phyloP scores from a whole-genome alignment of 2,888 invertebrate genomes.

The Oscheius sp. region DNA sequence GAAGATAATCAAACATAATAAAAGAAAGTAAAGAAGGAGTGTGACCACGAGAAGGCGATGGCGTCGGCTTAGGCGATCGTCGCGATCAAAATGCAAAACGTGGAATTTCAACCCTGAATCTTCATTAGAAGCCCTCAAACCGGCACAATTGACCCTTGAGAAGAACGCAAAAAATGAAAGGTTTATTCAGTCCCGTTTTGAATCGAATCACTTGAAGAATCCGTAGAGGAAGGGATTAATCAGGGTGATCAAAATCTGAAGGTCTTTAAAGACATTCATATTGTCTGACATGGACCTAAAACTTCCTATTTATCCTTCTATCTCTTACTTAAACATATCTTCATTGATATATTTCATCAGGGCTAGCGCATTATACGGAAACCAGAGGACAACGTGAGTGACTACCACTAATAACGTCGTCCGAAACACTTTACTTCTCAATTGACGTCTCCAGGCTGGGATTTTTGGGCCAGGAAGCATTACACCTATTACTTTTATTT shows the following conservation, averaged over 20 bases:
- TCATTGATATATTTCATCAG: constrained; percentile 60
- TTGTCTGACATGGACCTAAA: constrained; percentile 53
- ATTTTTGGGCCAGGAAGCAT: not conserved
- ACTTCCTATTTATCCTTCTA: constrained; percentile 1
- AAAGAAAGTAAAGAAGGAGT: not conserved
- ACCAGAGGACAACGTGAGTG: constrained; percentile 67
- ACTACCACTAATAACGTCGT: constrained; percentile 68
- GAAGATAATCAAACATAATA: not conserved
- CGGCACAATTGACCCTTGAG: not conserved
- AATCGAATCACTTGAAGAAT: constrained; percentile 35
- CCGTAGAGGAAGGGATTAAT: constrained; percentile 70
- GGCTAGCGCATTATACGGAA: constrained; percentile 66
- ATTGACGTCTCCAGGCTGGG: constrained; percentile 62
- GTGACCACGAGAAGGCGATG: not conserved
- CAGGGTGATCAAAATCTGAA: constrained; percentile 67
- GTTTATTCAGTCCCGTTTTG: not conserved
- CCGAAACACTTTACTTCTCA: constrained; percentile 60
- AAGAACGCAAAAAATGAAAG: not conserved
- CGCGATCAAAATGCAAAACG: no score
- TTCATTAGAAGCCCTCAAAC: no score
- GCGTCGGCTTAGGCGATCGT: no score
- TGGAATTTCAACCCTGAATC: no score
- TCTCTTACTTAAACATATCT: constrained; percentile 45
- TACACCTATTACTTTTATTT: not conserved
- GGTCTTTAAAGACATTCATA: constrained; percentile 66